Base-by-base conservation (phyloP, 2,797 vertebrate genomes). In the Hydrolagus colliei region DNA sequence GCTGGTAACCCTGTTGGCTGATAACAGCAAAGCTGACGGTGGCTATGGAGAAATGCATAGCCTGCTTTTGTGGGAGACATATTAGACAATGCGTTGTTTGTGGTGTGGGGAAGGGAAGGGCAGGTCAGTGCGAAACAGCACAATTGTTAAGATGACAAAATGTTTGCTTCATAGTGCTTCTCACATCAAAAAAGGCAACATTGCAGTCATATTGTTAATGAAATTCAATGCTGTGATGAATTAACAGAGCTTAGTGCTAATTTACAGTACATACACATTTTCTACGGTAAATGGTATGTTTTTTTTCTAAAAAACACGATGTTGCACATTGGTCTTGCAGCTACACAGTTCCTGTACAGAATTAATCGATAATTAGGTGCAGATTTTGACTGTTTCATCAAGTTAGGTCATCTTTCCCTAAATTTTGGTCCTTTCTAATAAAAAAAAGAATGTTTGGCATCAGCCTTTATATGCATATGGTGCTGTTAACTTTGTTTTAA, bases 291-390 rank as follows among this genome's bases (percentile, higher is more conserved):
- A 88, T 72, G 88, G 65, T 62, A 35, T n/a, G 18, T 86, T 74
- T 87, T 78, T 78, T 86, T 87, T 86, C 72, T 77, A 85, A 72
- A 84, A 13, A 82, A 8, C 85, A 62, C 86, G 76, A 85, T 86
- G 88, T 88, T 52, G 41, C 41, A 52, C 85, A 84, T 1, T 52
- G 87, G 86, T 86, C 11, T 73, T 88, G 87, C 86, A 88, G 86
- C 76, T 85, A 86, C 86, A 73, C 75, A 87, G 68, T 88, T 88
- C 73, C 82, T 63, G 71, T 88, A 89, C 87, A 87, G 75, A 89
- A 88, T 87, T 86, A 87, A 87, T 90, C 88, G 87, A 87, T 89
- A 89, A 87, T 88, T 88, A 87, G 90, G 87, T 88, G 89, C 86
- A 88, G 87, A 61, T 87, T 87, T 88, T 88, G 87, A 78, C 63